These are phyloP conservation scores for Gisinianus flammeolus DNA, from an alignment of 2,888 invertebrate species.

Conservation along the genomic window DNA sequence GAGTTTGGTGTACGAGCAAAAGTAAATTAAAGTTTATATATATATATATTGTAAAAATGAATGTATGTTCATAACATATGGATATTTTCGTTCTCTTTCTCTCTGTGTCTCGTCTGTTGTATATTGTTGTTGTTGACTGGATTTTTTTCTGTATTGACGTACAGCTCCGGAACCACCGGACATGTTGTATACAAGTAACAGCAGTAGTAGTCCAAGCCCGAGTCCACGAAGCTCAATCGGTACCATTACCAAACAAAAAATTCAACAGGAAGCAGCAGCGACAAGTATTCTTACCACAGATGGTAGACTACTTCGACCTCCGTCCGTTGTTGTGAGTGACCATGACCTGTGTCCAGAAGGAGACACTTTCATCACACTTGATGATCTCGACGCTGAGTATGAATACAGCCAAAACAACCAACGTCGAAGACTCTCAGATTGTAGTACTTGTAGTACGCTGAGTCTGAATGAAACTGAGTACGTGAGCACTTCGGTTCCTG, in stretches of 20 bases:
- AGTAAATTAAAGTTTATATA: neutral
- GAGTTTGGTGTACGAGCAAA: neutral
- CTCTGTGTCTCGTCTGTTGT: neutral
- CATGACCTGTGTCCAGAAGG: slow-evolving; percentile 56
- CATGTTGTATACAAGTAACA: slow-evolving; percentile 32
- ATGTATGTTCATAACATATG: neutral
- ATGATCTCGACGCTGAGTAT: slow-evolving; percentile 57
- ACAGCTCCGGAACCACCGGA: slow-evolving; percentile 34
- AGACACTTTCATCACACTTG: slow-evolving; percentile 51
- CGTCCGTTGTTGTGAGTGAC: slow-evolving; percentile 58
- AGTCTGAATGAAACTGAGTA: slow-evolving; percentile 55
- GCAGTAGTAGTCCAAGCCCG: slow-evolving; percentile 23
- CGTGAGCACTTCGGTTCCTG: slow-evolving; percentile 42
- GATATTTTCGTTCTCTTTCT: neutral
- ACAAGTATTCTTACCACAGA: neutral
- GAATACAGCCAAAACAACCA: slow-evolving; percentile 34
- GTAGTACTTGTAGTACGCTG: slow-evolving; percentile 57
- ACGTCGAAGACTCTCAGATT: slow-evolving; percentile 55
- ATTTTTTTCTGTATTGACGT: slow-evolving; percentile 24
- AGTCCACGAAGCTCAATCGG: neutral
- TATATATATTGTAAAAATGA: neutral
- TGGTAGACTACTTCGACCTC: slow-evolving; percentile 48
- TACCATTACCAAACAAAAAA: neutral
- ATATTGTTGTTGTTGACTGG: slow-evolving; percentile 3
- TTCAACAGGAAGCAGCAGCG: slow-evolving; percentile 6